Evolutionary conservation across 2,113 vertebrate genomes (phyloP).

Genomic region (Notiomystis cincta): DNA sequence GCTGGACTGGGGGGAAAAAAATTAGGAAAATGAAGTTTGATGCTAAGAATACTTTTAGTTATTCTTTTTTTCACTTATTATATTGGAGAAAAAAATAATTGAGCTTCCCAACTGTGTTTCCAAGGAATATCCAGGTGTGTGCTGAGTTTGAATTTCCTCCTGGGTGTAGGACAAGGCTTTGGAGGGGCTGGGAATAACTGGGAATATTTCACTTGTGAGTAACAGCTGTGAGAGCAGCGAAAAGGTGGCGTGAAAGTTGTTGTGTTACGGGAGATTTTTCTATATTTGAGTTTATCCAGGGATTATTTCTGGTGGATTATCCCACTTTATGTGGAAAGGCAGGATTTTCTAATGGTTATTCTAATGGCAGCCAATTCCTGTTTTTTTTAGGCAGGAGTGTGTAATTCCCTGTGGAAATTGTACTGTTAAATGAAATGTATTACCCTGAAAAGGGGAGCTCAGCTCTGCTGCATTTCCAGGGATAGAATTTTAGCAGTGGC

Average conservation of each 20-base stretch:
- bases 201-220: not conserved
- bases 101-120: not conserved
- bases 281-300: not conserved
- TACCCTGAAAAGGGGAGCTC: not conserved
- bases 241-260: not conserved
- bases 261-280: not conserved
- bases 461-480: not conserved
- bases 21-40: not conserved
- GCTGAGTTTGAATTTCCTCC: not conserved
- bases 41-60: not conserved
- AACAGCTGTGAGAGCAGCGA: accelerated
- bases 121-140: not conserved
- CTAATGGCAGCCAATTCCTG: not conserved
- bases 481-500: not conserved
- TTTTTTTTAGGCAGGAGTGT: not conserved
- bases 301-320: not conserved
- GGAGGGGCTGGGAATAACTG: not conserved
- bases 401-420: not conserved
- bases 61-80: not conserved
- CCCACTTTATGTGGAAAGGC: not conserved
- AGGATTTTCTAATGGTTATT: not conserved
- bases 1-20: not conserved
- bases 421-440: not conserved
- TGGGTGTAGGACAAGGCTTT: not conserved
- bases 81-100: not conserved